phyloP scores from a whole-genome alignment of 2,797 vertebrate species.

The Hypotaenidia philippensis region DNA sequence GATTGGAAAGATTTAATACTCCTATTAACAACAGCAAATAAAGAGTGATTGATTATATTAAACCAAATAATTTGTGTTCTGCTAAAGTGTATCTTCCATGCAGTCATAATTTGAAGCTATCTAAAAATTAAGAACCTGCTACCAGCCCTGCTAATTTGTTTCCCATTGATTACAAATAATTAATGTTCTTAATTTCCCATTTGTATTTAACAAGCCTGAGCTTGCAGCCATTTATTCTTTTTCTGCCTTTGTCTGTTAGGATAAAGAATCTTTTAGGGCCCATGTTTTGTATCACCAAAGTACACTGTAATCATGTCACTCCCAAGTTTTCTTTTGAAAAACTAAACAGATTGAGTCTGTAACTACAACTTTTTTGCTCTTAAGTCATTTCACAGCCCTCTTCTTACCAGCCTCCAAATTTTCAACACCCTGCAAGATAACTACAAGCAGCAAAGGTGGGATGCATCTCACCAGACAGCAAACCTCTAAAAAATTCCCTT shows the following conservation, averaged over 20 bases:
- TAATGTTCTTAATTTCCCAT: slow-evolving; percentile 24
- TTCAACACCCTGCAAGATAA: not conserved
- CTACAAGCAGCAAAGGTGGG: not conserved
- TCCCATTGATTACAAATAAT: slow-evolving; percentile 40
- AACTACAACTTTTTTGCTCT: not conserved
- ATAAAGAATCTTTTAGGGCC: not conserved
- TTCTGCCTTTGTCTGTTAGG: not conserved
- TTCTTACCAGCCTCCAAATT: not conserved
- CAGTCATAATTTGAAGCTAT: slow-evolving; percentile 5
- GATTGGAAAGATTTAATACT: slow-evolving; percentile 17
- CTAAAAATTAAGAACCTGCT: slow-evolving; percentile 4
- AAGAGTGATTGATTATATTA: not conserved
- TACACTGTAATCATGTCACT: not conserved
- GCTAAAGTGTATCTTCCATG: not conserved
- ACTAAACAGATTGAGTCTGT: not conserved
- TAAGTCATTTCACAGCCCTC: not conserved
- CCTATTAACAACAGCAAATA: slow-evolving; percentile 26
- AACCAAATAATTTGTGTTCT: slow-evolving; percentile 3
- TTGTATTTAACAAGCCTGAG: slow-evolving; percentile 26
- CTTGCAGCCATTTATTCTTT: not conserved
- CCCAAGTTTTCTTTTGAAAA: not conserved
- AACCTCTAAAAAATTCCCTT: not conserved
- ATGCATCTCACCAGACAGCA: not conserved
- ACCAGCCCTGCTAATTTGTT: slow-evolving; percentile 22
- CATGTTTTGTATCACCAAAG: not conserved